phyloP scores from a whole-genome alignment of 2,888 invertebrate genomes.

The Spisula subtruncata region DNA sequence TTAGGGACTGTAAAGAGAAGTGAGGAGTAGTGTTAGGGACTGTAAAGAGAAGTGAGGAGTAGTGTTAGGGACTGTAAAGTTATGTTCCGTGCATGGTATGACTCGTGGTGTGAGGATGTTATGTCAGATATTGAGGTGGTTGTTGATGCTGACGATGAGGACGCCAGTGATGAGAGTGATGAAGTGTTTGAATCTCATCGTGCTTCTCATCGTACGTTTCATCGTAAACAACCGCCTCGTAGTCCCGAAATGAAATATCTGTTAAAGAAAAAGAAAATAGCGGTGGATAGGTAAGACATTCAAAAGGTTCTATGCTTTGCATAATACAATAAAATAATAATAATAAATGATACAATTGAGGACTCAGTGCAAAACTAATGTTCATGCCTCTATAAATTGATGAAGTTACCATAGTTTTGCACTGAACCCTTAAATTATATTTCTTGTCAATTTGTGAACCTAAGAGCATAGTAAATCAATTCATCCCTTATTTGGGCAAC shows the following conservation, averaged over 20 bases:
- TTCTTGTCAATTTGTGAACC: too few relatives aligned
- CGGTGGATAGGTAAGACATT: constrained; percentile 57
- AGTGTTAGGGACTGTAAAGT: not conserved
- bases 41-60: not conserved
- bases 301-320: too few relatives aligned
- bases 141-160: constrained; percentile 32
- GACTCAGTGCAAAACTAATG: too few relatives aligned
- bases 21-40: too few relatives aligned
- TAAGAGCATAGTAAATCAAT: too few relatives aligned
- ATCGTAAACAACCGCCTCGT: not conserved
- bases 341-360: too few relatives aligned
- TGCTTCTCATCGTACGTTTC: constrained; percentile 19
- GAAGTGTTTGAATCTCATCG: not conserved
- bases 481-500: too few relatives aligned
- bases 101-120: constrained; percentile 46
- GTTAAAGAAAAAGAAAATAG: constrained; percentile 53
- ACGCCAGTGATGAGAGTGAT: constrained; percentile 34
- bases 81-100: constrained; percentile 48
- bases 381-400: too few relatives aligned
- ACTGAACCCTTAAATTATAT: too few relatives aligned
- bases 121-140: constrained; percentile 33
- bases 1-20: too few relatives aligned
- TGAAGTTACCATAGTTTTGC: too few relatives aligned
- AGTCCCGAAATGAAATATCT: constrained; percentile 49
- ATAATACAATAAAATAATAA: too few relatives aligned